Base-by-base conservation (phyloP, 2,113 vertebrate species). In the Centrocercus urophasianus region DNA sequence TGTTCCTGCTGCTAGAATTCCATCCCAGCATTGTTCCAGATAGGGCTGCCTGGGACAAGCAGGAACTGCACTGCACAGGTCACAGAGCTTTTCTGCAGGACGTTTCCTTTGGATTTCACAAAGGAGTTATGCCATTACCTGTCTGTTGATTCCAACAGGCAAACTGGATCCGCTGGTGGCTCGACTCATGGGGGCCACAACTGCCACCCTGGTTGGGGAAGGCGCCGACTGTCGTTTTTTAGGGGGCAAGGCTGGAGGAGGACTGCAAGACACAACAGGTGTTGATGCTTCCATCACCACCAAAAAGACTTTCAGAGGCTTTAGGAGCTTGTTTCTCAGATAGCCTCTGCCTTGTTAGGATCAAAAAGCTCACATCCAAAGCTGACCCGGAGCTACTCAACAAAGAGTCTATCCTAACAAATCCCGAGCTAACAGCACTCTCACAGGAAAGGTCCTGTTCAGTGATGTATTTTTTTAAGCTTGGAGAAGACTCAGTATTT, bases 101-200 rank as follows among this genome's bases (percentile, higher is more conserved):
- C 0, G 0, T 27, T 69, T n/a, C n/a, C 43, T 17, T 54, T 28
- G n/a, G 34, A 56, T 82, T 75, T 38, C 54, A 25, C 73, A 13
- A 8, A 15, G 56, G 13, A 3, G 2, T 66, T 36, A 20, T 3
- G 27, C 59, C 84, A 61, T 96, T 97, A 99, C 99, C 99, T 99
- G 99, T 98, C 98, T 98, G 96, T 98, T 98, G 88, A 99, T 98
- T 48, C 98, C 99, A 76, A 99, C 98, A 8, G 99, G 99, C 83
- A 99, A 97, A 93, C 98, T 99, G 96, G 98, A 99, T 54, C 99
- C 99, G 24, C 98, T 98, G 86, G 97, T 98, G 63, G 98, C 97
- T 45, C 99, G 98, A 88, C 99, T 99, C 99, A 99, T 99, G 21
- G 99, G 99, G 30, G 99, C 98, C 14, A 99, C 99, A 7, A 99